Evolutionary conservation across 23 tunicate genomes (phyloP).

Genomic region (Oikopleura albicans): DNA sequence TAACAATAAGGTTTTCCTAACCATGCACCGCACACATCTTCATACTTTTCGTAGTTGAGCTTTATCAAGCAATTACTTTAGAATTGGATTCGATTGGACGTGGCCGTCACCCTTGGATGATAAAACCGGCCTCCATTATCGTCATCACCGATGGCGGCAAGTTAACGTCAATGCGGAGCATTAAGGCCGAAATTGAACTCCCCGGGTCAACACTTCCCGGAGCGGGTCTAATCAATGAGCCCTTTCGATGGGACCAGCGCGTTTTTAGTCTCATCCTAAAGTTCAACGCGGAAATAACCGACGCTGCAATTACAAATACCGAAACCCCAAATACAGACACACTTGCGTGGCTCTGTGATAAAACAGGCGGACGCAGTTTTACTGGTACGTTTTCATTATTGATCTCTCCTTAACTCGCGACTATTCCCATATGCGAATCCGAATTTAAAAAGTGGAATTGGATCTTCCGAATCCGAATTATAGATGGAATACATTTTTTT

Average conservation of each 20-base stretch:
- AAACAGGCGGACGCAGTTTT: background rate
- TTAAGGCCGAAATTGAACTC: background rate
- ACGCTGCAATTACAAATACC: background rate
- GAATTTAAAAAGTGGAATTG: too few species aligned
- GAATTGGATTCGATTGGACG: background rate
- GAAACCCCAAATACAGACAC: slow-evolving; percentile 56
- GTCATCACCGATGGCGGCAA: background rate
- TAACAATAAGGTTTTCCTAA: too few species aligned
- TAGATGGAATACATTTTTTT: too few species aligned
- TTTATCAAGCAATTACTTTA: too few species aligned
- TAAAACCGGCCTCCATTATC: background rate
- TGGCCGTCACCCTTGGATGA: background rate
- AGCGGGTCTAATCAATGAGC: slow-evolving; percentile 76
- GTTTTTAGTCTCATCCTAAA: slow-evolving; percentile 53
- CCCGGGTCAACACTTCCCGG: slow-evolving; percentile 39
- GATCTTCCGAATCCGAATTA: too few species aligned
- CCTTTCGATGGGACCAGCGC: slow-evolving; percentile 90
- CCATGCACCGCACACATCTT: too few species aligned
- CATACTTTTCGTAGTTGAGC: too few species aligned
- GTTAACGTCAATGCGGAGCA: background rate
- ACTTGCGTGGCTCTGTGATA: slow-evolving; percentile 73
- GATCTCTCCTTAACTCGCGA: too few species aligned
- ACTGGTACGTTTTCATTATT: background rate
- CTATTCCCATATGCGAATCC: too few species aligned
- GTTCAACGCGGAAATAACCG: background rate